phyloP scores from a whole-genome alignment of 2,797 vertebrate genomes.

The Tarsius wallacei region DNA sequence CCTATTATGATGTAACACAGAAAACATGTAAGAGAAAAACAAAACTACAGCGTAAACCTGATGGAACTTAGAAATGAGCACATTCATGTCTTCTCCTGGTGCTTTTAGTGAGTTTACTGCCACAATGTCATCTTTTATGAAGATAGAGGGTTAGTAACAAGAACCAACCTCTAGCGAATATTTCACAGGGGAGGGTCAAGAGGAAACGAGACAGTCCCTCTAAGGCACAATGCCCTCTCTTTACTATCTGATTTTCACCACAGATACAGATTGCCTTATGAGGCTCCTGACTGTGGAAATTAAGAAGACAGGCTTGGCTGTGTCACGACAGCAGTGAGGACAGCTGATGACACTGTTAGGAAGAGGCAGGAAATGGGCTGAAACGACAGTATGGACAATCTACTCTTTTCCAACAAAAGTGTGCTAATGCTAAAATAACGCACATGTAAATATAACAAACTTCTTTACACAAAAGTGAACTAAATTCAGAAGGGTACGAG shows the following conservation, averaged over 20 bases:
- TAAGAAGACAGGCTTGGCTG: background rate
- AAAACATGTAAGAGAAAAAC: slow-evolving; percentile 17
- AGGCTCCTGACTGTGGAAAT: background rate
- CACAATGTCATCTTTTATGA: background rate
- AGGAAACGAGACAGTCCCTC: background rate
- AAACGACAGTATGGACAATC: background rate
- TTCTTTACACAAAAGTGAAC: background rate
- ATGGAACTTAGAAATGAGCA: background rate
- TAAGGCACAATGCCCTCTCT: background rate
- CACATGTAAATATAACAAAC: background rate
- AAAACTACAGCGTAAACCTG: background rate
- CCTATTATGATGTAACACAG: background rate
- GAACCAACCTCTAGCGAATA: slow-evolving; percentile 1
- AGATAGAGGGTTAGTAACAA: background rate
- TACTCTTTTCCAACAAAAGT: background rate
- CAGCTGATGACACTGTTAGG: background rate
- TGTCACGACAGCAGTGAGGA: background rate
- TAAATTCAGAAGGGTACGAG: background rate
- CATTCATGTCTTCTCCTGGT: background rate
- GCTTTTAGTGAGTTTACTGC: background rate
- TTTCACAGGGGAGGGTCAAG: background rate
- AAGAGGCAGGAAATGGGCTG: background rate
- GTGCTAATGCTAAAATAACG: background rate
- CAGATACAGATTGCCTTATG: background rate
- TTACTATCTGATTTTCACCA: background rate